These are phyloP conservation scores for Macrophya annulata DNA, from an alignment of 2,888 invertebrate species.

Conservation along the genomic window DNA sequence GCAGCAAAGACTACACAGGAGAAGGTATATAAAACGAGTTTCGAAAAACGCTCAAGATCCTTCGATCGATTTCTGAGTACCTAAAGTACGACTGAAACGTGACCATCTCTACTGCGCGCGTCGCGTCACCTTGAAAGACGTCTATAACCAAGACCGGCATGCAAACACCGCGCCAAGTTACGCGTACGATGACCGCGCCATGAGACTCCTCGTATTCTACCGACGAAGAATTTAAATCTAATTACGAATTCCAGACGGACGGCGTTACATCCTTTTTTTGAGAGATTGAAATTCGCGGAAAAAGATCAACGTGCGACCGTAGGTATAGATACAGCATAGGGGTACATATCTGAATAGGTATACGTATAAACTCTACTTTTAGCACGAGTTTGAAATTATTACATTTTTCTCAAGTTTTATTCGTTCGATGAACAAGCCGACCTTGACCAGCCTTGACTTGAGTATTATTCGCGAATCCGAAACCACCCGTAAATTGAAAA, in stretches of 20 bases:
- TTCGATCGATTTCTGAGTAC: slow-evolving; percentile 54
- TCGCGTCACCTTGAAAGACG: slow-evolving; percentile 47
- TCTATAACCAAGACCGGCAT: slow-evolving; percentile 37
- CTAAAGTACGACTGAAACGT: slow-evolving; percentile 49
- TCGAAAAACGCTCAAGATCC: slow-evolving; percentile 45
- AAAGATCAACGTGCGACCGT: slow-evolving; percentile 25
- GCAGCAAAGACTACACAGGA: background rate
- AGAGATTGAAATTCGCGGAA: slow-evolving; percentile 51
- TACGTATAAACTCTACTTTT: no score
- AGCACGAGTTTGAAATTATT: no score
- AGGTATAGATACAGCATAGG: background rate
- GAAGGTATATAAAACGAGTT: slow-evolving; percentile 38
- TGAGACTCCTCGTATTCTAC: slow-evolving; percentile 43
- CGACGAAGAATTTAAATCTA: slow-evolving; percentile 55
- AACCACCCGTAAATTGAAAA: slow-evolving; percentile 31
- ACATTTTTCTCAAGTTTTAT: background rate
- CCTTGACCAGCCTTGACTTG: slow-evolving; percentile 42
- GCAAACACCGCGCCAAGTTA: slow-evolving; percentile 46
- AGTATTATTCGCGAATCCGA: slow-evolving; percentile 18
- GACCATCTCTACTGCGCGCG: slow-evolving; percentile 49
- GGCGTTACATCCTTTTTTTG: slow-evolving; percentile 51
- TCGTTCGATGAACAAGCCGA: background rate
- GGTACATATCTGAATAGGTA: no score
- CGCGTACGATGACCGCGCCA: slow-evolving; percentile 52
- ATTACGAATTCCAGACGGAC: slow-evolving; percentile 56